Evolutionary conservation across 2,888 invertebrate species (phyloP), one percentile per base, ranked within the genome.

Genomic region (Sepiola atlantica): DNA sequence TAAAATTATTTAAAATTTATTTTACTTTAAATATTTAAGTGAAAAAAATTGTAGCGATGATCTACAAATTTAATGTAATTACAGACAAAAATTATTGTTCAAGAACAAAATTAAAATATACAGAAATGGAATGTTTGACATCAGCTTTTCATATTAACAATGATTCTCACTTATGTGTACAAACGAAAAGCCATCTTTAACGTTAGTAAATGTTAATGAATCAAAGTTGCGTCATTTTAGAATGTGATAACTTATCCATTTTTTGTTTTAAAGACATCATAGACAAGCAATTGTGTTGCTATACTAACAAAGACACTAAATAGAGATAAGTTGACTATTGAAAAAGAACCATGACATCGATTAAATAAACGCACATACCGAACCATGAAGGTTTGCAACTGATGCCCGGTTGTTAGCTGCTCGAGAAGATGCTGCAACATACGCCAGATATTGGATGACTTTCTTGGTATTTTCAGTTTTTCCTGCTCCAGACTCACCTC

Each of bases 381-480:
- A 95, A 94, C 95, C 93, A 90, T 94, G 94, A 32, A 95, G 93
- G 94, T 95, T 95, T 94, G 96, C 96, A 14, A 96, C 96, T 6
- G 97, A 96, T 90, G 95, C 95, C 14, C 97, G 95, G 55, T 92
- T 92, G 92, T 92, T 92, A 94, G 95, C 94, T 28, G 96, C 95
- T 90, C 97, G 96, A 57, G 96, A 95, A 55, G 99, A 99, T 94
- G 99, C 99, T 96, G 99, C 99, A 94, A 99, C 99, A 97, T 99
- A 99, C 92, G 99, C 99, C 97, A 99, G 98, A 98, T 99, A 99
- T 98, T 99, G 99, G 97, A 99, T 99, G 94, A 99, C 99, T 98
- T 99, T 99, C 98, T 99, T 99, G 95, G 99, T 99, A 98, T 99
- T 99, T 97, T 99, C 99, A 94, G 99, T 99, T 98, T 99, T 99